Base-by-base conservation (phyloP, 2,888 invertebrate species). In the Drosophila fungiperda region DNA sequence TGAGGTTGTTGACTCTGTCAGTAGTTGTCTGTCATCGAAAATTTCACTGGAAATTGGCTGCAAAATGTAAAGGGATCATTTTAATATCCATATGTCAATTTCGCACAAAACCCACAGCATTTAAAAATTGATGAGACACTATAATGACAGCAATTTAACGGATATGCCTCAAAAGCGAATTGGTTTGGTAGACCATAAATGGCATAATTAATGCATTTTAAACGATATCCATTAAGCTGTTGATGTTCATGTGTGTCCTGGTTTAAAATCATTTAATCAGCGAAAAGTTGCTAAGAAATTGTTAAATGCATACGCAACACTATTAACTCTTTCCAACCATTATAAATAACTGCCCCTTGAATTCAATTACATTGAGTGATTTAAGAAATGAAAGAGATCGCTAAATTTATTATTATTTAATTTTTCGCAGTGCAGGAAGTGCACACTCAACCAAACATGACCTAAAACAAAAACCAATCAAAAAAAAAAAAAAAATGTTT, bases 141-240 rank as follows among this genome's bases (percentile, higher is more conserved):
- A 82, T 83, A 83, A 87, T 72, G 76, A 74, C 79, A 55, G 72
- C 75, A 72, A 81, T 87, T 85, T 68, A 87, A 75, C 72, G 68
- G 86, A 87, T 73, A 79, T 85, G 84, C 29, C 67, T 60, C 73
- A 45, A 59, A 68, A 63, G 53, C 63, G 17, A 54, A 57, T 59
- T 62, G 58, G 33, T 58, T 53, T 54, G 45, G 52, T 33, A 17
- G 62, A 63, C 69, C 85, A 74, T 85, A 85, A 85, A 85, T 87
- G 81, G 74, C 77, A 85, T 87, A 85, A 87, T 85, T 85, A 85
- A 79, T 81, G 83, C 69, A 87, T 81, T 74, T 87, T 83, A 83
- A 85, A 85, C 85, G 77, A 69, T 74, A 73, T 32, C 68, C 84
- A 85, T 85, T 83, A 85, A 81, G 81, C 48, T 49, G 64, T 54